phyloP scores from a whole-genome alignment of 2,113 vertebrate genomes.

The Rhea pennata region DNA sequence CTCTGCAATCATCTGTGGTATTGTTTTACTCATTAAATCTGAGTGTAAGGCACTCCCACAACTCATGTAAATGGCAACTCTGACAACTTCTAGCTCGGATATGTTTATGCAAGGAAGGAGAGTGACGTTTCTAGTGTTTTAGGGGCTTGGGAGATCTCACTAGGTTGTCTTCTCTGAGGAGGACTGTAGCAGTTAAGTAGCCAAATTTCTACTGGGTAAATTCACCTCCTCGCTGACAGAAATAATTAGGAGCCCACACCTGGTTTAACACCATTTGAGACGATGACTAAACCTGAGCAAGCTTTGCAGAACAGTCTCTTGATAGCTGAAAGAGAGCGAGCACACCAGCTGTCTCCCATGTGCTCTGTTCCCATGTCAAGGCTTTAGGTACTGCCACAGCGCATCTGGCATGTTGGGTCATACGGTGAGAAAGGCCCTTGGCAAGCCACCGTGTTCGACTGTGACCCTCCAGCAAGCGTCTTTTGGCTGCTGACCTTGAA shows the following conservation, averaged over 20 bases:
- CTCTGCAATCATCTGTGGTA: not conserved
- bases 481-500: not conserved
- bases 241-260: not conserved
- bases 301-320: not conserved
- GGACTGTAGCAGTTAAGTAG: rapidly evolving
- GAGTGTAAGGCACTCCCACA: not conserved
- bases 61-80: not conserved
- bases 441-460: not conserved
- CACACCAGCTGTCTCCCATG: not conserved
- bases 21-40: not conserved
- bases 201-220: not conserved
- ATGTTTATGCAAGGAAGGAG: not conserved
- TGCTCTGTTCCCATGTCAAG: not conserved
- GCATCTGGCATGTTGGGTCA: not conserved
- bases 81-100: not conserved
- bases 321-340: not conserved
- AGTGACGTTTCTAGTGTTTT: not conserved
- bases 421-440: not conserved
- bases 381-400: not conserved
- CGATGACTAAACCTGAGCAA: not conserved
- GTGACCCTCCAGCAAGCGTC: not conserved
- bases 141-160: not conserved
- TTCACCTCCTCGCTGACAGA: not conserved
- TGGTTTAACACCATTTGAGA: not conserved
- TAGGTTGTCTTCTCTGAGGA: not conserved